Evolutionary conservation across 2,113 vertebrate genomes (phyloP), one percentile per base, ranked within the genome.

Genomic region (Cyanoramphus novaezelandiae): DNA sequence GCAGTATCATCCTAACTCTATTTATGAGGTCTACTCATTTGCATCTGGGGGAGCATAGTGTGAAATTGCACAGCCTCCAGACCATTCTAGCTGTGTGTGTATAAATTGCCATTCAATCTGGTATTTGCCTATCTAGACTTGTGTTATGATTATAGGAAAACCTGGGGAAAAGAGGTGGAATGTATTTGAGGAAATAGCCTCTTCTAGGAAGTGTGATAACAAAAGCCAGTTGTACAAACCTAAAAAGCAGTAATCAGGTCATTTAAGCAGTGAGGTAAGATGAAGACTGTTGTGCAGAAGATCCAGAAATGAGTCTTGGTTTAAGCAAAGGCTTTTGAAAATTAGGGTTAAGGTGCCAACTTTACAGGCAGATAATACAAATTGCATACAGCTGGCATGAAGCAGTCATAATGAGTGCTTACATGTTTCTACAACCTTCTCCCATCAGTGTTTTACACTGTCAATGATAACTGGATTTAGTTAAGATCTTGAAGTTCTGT

Each of bases 71-170:
- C 43, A 43, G 44, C 24, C 64, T 80, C 70, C 68, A 83, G 37
- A 37, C 21, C 33, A 2, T 8, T 60, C 70, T 11, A 43, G 57
- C 46, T 4, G 2, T 19, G 20, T 11, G 49, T 0, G 0, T 9
- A 35, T 65, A 46, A 76, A 55, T 39, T 75, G 62, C 20, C 43
- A 0, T 52, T 88, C 46, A 21, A 0, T 55, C 35, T 31, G 5
- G 1, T 14, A 3, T 13, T 46, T 49, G 1, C 2, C 6, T 10
- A 49, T 35, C 41, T 49, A 53, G 23, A 6, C 15, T 62, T 2
- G 0, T 44, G 46, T 33, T 53, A 8, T 1, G 16, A 14, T 74
- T 49, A 0, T 25, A 10, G 35, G 50, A 88, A 21, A 52, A 47
- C 25, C 23, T 52, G 20, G 7, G 29, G 28, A 14, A 69, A 80